Conservation (phyloP, 2,113 vertebrate species). For the Maylandia zebra region DNA sequence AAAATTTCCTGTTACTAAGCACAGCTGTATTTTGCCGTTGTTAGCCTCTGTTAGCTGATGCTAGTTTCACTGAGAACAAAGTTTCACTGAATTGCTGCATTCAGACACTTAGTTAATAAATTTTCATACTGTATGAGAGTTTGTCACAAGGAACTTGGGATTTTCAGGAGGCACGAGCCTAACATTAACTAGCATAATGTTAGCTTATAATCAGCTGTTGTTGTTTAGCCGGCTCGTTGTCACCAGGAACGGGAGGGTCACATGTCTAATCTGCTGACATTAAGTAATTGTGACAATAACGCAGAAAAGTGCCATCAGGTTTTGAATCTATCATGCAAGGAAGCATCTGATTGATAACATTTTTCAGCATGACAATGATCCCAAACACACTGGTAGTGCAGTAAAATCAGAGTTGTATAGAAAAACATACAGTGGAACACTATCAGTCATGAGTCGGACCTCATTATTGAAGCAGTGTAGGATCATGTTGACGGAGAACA, state of each 20-base stretch:
- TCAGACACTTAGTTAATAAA: not conserved
- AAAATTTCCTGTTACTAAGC: not conserved
- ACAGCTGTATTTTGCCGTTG: not conserved
- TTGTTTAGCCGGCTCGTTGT: not conserved
- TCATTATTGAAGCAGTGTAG: not conserved
- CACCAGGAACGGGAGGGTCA: not conserved
- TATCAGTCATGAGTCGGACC: not conserved
- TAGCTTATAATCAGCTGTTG: not conserved
- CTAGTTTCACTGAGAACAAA: not conserved
- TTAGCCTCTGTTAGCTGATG: not conserved
- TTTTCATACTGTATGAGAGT: not conserved
- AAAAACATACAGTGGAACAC: not conserved
- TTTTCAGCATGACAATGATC: not conserved
- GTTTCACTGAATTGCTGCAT: not conserved
- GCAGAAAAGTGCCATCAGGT: not conserved
- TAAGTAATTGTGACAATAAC: not conserved
- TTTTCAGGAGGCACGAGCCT: not conserved
- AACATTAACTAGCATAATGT: not conserved
- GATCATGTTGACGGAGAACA: not conserved
- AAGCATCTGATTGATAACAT: not conserved
- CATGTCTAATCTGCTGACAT: not conserved
- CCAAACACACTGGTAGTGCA: not conserved
- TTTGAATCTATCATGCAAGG: not conserved
- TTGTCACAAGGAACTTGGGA: not conserved
- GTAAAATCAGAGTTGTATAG: not conserved